Evolutionary conservation across 1,140 invertebrate species (phyloP), one percentile per base, ranked within the genome.

Genomic region (Nymphalis io): DNA sequence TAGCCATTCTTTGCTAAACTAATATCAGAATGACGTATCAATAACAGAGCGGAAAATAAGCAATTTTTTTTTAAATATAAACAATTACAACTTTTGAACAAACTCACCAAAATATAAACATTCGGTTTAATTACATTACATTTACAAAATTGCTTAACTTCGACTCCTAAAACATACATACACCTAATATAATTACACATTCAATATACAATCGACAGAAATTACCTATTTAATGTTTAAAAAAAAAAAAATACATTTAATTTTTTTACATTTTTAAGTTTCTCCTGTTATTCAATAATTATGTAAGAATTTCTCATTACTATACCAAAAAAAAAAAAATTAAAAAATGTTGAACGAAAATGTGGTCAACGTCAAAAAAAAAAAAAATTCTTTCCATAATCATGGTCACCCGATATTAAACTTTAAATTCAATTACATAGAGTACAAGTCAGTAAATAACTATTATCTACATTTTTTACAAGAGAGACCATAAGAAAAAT

Each of bases 1-100:
- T 70, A 60, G 81, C 68, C 83, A 82, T 83, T 82, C 80, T 76
- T 69, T 78, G 67, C 76, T 76, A 79, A 83, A 83, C 76, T 83
- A 81, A 85, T 85, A 83, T 82, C 65, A 81, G 81, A 83, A 85
- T 75, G 81, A 78, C 75, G 55, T 73, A 58, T 62, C 53, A 60
- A 40, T 61, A 42, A 58, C 33, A 38, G 57, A 27, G 48, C 12
- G 18, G 44, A 62, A 70, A 70, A 48, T 68, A 70, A 68, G 64
- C 68, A 67, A 68, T 64, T 71, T 64, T 67, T 57, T 44, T 68
- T 53, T n/a, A 23, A 44, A 33, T 60, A 48, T 33, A 46, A 58
- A 60, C 38, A 66, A 42, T 39, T 48, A 55, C 61, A 58, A 20
- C 58, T 65, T 67, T 33, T 38, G 59, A 61, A 40, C 13, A 69